Evolutionary conservation across 1,140 invertebrate species (phyloP).

Genomic region (Drosophila tristis): DNA sequence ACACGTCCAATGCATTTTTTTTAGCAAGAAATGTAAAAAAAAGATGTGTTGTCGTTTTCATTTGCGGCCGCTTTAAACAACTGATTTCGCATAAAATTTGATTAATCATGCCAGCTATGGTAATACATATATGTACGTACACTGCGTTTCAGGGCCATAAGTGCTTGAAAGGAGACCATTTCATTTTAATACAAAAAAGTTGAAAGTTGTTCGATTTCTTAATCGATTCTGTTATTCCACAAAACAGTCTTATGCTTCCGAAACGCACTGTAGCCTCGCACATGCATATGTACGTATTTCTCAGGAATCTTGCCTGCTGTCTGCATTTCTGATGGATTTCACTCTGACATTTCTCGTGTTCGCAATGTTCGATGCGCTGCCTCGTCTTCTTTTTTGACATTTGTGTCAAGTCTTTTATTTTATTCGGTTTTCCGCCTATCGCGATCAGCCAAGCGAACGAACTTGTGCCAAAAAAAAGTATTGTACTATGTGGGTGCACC

Average conservation of each 20-base stretch:
- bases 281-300: slow-evolving; percentile 15
- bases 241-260: slow-evolving; percentile 6
- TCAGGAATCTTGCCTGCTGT: slow-evolving; percentile 46
- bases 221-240: too few relatives aligned
- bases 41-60: slow-evolving; percentile 9
- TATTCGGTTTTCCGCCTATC: slow-evolving; percentile 63
- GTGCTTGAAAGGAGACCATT: too few relatives aligned
- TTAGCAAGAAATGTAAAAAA: background rate
- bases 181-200: too few relatives aligned
- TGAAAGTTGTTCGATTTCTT: too few relatives aligned
- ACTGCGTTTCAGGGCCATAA: background rate
- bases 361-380: slow-evolving; percentile 32
- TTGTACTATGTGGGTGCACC: slow-evolving; percentile 71
- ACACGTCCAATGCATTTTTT: slow-evolving; percentile 35
- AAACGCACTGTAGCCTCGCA: slow-evolving; percentile 17
- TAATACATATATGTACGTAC: background rate
- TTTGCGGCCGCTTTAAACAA: slow-evolving; percentile 8
- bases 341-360: slow-evolving; percentile 45
- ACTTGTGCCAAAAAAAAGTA: slow-evolving; percentile 70
- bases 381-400: slow-evolving; percentile 28
- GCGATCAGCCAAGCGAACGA: slow-evolving; percentile 51
- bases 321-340: slow-evolving; percentile 55
- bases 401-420: slow-evolving; percentile 41
- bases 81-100: slow-evolving; percentile 52
- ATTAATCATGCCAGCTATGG: slow-evolving; percentile 49